Evolutionary conservation across 2,888 invertebrate genomes (phyloP).

Genomic region (Luperina testacea): DNA sequence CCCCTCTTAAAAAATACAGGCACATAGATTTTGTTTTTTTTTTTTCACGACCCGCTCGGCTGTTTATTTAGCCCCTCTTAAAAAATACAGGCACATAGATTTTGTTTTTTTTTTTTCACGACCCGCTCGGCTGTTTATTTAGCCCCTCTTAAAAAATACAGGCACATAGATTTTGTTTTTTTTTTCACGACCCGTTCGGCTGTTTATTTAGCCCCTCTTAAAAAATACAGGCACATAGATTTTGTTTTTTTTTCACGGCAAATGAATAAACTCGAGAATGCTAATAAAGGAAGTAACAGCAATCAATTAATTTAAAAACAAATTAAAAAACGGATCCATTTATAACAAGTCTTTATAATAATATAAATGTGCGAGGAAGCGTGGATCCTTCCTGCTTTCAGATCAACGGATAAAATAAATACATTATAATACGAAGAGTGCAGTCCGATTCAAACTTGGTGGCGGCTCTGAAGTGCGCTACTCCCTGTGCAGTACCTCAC

Average conservation of each 20-base stretch:
- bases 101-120: too few relatives aligned
- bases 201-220: too few relatives aligned
- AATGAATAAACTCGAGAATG: slow-evolving; percentile 1
- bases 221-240: background rate
- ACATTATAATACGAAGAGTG: background rate
- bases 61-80: too few relatives aligned
- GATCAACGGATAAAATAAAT: background rate
- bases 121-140: too few relatives aligned
- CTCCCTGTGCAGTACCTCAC: background rate
- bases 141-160: too few relatives aligned
- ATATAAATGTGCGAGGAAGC: slow-evolving; percentile 34
- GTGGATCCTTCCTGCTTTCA: slow-evolving; percentile 29
- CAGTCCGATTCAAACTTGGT: background rate
- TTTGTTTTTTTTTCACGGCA: background rate
- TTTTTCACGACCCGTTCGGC: too few relatives aligned
- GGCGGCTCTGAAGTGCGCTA: background rate
- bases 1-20: too few relatives aligned
- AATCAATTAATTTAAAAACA: background rate
- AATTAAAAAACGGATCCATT: slow-evolving; percentile 26
- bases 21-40: too few relatives aligned
- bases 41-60: too few relatives aligned
- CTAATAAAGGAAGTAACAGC: slow-evolving; percentile 20
- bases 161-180: too few relatives aligned
- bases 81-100: too few relatives aligned
- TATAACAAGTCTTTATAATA: slow-evolving; percentile 12